Percentiles rank a stretch among this genome's conserved stretches.
phyloP scores from a whole-genome alignment of 2,797 vertebrate species.

The Melanogrammus aeglefinus region DNA sequence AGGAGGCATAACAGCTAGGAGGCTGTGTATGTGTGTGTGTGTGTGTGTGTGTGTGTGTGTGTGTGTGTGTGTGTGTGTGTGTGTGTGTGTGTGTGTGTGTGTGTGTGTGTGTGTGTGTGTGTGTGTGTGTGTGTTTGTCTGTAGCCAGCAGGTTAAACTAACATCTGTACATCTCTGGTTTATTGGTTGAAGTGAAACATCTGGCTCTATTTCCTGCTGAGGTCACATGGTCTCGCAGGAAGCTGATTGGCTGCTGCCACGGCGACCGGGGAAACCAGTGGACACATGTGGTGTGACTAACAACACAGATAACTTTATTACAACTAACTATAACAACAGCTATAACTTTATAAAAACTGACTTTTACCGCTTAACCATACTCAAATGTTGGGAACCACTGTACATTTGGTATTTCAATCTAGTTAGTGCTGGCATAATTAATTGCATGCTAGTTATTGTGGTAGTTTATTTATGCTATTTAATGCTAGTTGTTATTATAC shows the following conservation, averaged over 20 bases:
- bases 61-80: constrained; percentile 2
- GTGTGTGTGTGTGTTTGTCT: not conserved
- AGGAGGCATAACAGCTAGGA: not conserved
- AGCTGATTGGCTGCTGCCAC: not conserved
- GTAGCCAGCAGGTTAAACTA: not conserved
- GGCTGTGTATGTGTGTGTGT: not conserved
- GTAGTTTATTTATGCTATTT: not conserved
- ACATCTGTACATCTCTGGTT: not conserved
- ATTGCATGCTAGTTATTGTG: not conserved
- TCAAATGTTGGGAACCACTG: no score
- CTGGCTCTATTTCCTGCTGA: not conserved
- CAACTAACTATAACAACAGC: no score
- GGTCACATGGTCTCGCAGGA: not conserved
- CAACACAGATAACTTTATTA: not conserved
- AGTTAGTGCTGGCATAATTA: not conserved
- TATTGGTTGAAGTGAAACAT: constrained; percentile 2
- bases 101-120: not conserved
- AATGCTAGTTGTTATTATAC: not conserved
- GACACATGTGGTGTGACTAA: not conserved
- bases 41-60: not conserved
- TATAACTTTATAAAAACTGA: no score
- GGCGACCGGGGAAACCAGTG: not conserved
- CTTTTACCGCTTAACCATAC: no score
- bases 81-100: not conserved
- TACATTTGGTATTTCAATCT: not conserved